Conservation (phyloP, 2,797 vertebrate genomes). For the Falco columbarius region DNA sequence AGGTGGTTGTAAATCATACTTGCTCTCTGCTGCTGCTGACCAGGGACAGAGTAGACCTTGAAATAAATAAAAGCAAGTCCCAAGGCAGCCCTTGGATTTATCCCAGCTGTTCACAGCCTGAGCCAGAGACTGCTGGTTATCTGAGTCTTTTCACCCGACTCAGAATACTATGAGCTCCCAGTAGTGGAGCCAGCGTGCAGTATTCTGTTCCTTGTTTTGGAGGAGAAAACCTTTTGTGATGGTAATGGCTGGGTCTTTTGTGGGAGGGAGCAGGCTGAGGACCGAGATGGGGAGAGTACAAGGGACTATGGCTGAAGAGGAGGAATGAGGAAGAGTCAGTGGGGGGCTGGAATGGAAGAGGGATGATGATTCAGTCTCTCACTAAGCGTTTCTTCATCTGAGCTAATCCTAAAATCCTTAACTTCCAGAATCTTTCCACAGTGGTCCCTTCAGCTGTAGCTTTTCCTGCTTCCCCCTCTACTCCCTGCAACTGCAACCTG, state of each 20-base stretch:
- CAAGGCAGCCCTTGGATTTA: background rate
- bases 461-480: background rate
- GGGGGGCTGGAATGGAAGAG: background rate
- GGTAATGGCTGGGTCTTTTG: background rate
- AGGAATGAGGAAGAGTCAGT: background rate
- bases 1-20: background rate
- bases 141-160: background rate
- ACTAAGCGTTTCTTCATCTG: background rate
- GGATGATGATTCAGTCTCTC: background rate
- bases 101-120: background rate
- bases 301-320: background rate
- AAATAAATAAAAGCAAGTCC: conserved; percentile 17
- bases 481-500: background rate
- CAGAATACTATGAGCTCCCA: background rate
- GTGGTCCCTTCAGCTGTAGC: background rate
- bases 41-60: background rate
- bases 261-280: background rate
- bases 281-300: background rate
- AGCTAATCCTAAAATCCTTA: background rate
- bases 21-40: background rate
- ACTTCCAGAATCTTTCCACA: background rate
- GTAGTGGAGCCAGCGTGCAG: background rate
- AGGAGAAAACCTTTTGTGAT: background rate
- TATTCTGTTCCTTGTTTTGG: background rate
- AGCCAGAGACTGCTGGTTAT: background rate